phyloP scores from a whole-genome alignment of 2,888 invertebrate species.

The Dryocosmus kuriphilus region DNA sequence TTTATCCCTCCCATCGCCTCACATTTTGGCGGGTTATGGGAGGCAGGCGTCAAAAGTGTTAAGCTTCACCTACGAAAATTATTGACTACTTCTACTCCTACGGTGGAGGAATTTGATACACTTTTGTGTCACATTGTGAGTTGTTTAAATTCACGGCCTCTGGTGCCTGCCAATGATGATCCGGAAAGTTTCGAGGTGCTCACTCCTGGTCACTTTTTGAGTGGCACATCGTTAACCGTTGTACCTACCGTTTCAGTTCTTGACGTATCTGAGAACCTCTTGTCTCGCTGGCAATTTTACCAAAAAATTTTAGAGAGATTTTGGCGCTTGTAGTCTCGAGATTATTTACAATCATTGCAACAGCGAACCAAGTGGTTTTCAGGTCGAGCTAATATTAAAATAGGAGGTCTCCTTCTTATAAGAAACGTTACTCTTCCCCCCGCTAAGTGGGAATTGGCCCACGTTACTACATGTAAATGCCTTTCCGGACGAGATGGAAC shows the following conservation, averaged over 20 bases:
- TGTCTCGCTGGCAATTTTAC: conserved; percentile 36
- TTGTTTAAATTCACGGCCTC: conserved; percentile 40
- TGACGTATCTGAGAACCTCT: conserved; percentile 5
- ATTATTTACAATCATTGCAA: no score
- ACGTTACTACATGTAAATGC: no score
- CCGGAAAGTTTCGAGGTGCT: conserved; percentile 37
- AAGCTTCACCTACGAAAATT: conserved; percentile 16
- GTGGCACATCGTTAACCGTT: not conserved
- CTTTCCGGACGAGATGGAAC: no score
- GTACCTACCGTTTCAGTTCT: not conserved
- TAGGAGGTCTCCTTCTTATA: no score
- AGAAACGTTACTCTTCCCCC: no score
- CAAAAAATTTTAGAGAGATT: no score
- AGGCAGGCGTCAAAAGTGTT: conserved; percentile 14
- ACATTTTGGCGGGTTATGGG: conserved; percentile 33
- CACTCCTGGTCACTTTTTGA: conserved; percentile 42
- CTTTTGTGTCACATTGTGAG: conserved; percentile 37
- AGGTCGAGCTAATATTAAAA: no score
- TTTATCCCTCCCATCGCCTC: conserved; percentile 31
- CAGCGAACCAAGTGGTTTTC: not conserved
- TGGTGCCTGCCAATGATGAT: conserved; percentile 12
- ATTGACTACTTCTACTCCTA: not conserved
- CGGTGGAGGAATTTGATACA: conserved; percentile 33
- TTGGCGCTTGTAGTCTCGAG: no score
- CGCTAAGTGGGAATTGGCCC: no score